Base-by-base conservation (phyloP, 2,797 vertebrate genomes). In the Hypotaenidia okinawae region DNA sequence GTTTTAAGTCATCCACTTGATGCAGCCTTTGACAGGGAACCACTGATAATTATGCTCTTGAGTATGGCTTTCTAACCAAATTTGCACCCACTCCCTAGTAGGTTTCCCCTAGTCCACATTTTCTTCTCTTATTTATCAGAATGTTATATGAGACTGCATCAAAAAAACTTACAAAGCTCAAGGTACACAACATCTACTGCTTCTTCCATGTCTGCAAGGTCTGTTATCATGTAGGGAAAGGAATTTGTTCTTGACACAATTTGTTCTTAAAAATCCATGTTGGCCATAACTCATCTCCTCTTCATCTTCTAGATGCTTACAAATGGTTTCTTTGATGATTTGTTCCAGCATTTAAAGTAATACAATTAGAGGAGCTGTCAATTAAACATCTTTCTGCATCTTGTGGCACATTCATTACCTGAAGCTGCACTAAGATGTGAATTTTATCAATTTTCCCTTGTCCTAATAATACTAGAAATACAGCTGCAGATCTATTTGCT, bases 291-390 rank as follows among this genome's bases (percentile, higher is more conserved):
- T 91, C 59, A 86, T 87, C 51, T 79, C 51, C 76, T 94, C 5
- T 7, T 93, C 89, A 82, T 64, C 83, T 72, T 84, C 66, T 88
- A 84, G 54, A 82, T 61, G n/a, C 63, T 79, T 89, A 61, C 80
- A 81, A 84, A 91, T 68, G 84, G 39, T 55, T 96, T 58, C 54
- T 87, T 78, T 89, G 69, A 84, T 91, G 91, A 76, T 90, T 92
- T 88, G 8, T 66, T 76, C 70, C 63, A 82, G 49, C 57, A 67
- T 90, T 95, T 80, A 58, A 78, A 90, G 52, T 66, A 92, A 89
- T 84, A 49, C 6, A 47, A 89, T 93, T 89, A 85, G 54, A 90
- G 62, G 27, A 72, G 5, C 5, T 91, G 64, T 45, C 72, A 94
- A 66, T 94, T 89, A 66, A 90, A 54, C 37, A 28, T 35, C 30